Percentiles rank a stretch among this genome's conserved stretches.
Conservation (phyloP, 2,113 vertebrate species). For the Seriola quinqueradiata region DNA sequence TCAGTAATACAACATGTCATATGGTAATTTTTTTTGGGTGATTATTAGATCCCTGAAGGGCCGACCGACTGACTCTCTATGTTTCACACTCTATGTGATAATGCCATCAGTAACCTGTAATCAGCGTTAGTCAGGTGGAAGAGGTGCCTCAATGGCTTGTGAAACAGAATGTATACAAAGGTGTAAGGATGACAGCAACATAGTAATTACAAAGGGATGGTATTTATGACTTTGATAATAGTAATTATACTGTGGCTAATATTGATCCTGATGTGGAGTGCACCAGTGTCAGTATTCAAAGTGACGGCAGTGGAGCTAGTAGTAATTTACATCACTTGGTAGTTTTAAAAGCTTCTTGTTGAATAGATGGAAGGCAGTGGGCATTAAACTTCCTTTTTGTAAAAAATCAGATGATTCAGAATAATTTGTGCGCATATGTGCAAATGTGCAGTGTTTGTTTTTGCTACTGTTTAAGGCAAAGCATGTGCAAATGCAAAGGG, state of each 20-base stretch:
- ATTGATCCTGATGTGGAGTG: constrained; percentile 13
- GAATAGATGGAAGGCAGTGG: neutral
- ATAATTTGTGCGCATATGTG: neutral
- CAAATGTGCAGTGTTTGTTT: neutral
- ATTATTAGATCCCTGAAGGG: neutral
- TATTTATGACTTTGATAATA: constrained; percentile 28
- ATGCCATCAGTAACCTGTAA: constrained; percentile 51
- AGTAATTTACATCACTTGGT: neutral
- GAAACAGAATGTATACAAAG: constrained; percentile 20
- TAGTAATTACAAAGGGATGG: constrained; percentile 15
- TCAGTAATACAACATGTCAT: neutral
- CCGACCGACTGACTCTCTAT: neutral
- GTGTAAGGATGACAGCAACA: constrained; percentile 5
- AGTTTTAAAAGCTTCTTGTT: neutral
- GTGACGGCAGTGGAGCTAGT: neutral
- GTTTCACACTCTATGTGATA: neutral
- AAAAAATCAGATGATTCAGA: no score
- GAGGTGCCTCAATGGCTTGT: constrained; percentile 25
- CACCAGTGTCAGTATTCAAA: neutral
- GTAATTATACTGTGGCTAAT: constrained; percentile 19
- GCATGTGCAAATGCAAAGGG: neutral
- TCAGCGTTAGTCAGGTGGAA: constrained; percentile 54
- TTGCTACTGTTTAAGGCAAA: constrained; percentile 5
- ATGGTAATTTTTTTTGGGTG: neutral
- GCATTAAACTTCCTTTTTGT: neutral